Evolutionary conservation across 2,888 invertebrate species (phyloP).

Genomic region (Caenorhabditis doughertyi): DNA sequence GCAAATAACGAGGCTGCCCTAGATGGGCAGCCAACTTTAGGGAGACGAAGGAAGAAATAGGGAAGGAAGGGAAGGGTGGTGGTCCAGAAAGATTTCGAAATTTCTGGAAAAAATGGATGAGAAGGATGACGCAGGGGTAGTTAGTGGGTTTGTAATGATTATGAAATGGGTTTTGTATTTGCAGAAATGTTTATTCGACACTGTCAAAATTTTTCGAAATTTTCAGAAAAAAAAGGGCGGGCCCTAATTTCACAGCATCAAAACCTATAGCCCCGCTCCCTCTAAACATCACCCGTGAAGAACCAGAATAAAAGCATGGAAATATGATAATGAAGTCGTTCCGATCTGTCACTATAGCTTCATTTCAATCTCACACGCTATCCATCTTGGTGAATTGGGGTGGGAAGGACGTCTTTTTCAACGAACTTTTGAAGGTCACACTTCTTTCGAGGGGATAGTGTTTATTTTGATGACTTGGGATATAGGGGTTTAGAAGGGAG

Average conservation of each 20-base stretch:
- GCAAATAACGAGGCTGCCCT: constrained; percentile 47
- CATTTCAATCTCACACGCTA: constrained; percentile 32
- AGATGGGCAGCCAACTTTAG: constrained; percentile 53
- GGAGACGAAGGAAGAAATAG: constrained; percentile 8
- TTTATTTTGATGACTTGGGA: too few species aligned
- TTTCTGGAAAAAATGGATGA: background rate
- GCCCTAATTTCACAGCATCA: too few species aligned
- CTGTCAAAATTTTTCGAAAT: too few species aligned
- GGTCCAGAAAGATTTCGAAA: background rate
- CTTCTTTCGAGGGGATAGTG: too few species aligned
- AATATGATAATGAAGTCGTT: constrained; percentile 54
- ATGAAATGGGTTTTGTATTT: background rate
- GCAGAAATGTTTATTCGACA: too few species aligned
- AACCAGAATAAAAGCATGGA: constrained; percentile 5
- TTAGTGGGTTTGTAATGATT: too few species aligned
- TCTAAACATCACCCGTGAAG: background rate
- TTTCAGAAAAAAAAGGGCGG: too few species aligned
- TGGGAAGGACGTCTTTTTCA: constrained; percentile 5
- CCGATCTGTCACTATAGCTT: constrained; percentile 39
- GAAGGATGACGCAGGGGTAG: background rate
- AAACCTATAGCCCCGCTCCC: too few species aligned
- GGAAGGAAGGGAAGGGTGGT: constrained; percentile 13
- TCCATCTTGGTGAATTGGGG: background rate
- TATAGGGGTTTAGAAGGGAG: too few species aligned
- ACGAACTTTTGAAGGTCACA: constrained; percentile 27